Percentiles rank a stretch among this genome's conserved stretches.
These are phyloP conservation scores for Smittia aterrima DNA, from an alignment of 2,888 invertebrate genomes.

Conservation along the genomic window DNA sequence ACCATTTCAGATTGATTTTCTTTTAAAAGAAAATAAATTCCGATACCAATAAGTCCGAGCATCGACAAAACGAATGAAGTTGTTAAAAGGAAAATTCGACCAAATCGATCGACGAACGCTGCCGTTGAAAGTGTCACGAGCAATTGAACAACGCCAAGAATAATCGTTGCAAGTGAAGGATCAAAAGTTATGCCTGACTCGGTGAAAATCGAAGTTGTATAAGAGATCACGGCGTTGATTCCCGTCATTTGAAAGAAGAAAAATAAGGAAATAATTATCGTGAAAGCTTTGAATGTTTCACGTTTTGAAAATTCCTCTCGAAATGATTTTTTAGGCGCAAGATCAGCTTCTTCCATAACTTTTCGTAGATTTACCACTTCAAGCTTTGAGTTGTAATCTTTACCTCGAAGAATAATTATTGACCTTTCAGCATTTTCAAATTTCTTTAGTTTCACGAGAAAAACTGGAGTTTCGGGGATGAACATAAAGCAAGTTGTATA, in stretches of 20 bases:
- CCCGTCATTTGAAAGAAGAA: slow-evolving; percentile 30
- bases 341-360: background rate
- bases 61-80: background rate
- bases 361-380: background rate
- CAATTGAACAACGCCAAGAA: background rate
- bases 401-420: slow-evolving; percentile 7
- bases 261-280: background rate
- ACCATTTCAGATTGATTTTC: background rate
- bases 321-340: background rate
- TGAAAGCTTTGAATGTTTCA: slow-evolving; percentile 8
- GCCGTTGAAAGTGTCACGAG: background rate
- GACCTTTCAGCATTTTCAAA: slow-evolving; percentile 12
- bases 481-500: background rate
- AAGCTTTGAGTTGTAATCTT: background rate
- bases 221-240: slow-evolving; percentile 24
- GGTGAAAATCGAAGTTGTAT: slow-evolving; percentile 12
- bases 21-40: background rate
- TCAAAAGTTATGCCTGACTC: slow-evolving; percentile 1
- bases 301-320: no score
- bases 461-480: slow-evolving; percentile 9
- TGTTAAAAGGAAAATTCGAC: slow-evolving; percentile 19
- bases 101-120: slow-evolving; percentile 19
- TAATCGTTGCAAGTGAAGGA: background rate
- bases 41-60: background rate
- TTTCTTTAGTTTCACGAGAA: no score